Base-by-base conservation (phyloP, 2,888 invertebrate genomes). In the Aspidiotus destructor region DNA sequence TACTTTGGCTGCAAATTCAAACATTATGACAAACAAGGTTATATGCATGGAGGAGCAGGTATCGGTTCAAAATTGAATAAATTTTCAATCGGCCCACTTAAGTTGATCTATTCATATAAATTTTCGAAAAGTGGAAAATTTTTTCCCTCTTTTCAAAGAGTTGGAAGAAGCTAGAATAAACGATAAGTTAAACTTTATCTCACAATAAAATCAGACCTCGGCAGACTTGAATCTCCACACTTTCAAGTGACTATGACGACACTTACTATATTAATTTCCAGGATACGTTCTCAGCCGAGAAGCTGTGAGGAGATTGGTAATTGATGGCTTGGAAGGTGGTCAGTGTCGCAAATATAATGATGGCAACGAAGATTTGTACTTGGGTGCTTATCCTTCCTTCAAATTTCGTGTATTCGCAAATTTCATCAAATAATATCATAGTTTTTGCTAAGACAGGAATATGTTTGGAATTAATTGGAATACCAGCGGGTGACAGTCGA, bases 1-100 rank as follows among this genome's bases (percentile, higher is more conserved):
- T 97, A 92, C 78, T 96, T 92, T 76, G 96, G 96, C 0, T 92
- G 92, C 76, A 83, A 88, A 71, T 92, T 94, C 77, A 92, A 91
- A 76, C 89, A 88, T 0, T 92, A 86, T 74, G 86, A 88, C 0
- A 84, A 86, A 71, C 86, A 87, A 74, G 94, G 94, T 0, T 93
- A 92, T 76, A 92, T 92, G 92, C 90, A 90, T 73, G 92, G 92
- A 3, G 92, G 92, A 0, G 92, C 92, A 63, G 78, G 77, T 76
- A 28, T 28, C 28, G 5, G 1, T 28, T 1, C 28, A 28, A 28
- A 28, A 28, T 28, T 28, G 28, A 28, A 28, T 28, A 28, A 28
- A 28, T 3, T 28, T 5, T 28, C 5, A 5, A 5, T 28, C 1
- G 28, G 28, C 28, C 28, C 28, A 28, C 28, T 5, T 3, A 28